These are phyloP conservation scores for Caenorhabditis macrosperma DNA, from an alignment of 2,888 invertebrate genomes.

Conservation along the genomic window DNA sequence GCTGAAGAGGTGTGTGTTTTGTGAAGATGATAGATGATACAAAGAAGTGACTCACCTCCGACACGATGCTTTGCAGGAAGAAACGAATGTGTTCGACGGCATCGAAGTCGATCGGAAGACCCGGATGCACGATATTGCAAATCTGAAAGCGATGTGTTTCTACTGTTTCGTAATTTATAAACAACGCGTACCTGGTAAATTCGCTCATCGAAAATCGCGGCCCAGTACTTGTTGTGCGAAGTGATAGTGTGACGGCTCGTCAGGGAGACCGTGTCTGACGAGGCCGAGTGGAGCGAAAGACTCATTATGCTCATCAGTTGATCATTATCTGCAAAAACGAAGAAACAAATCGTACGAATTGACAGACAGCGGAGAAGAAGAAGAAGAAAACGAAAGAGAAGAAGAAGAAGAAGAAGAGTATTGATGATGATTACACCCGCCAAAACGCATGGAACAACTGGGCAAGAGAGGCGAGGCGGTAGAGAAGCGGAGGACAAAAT, in stretches of 20 bases:
- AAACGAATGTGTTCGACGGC: constrained; percentile 72
- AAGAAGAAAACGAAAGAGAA: constrained; percentile 3
- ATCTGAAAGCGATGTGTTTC: constrained; percentile 63
- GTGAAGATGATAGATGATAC: not conserved
- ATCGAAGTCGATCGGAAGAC: constrained; percentile 74
- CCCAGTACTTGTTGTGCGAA: constrained; percentile 32
- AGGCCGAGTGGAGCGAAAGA: constrained; percentile 49
- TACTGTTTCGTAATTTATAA: no score
- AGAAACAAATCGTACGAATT: constrained; percentile 21
- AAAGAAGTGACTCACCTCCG: constrained; percentile 52
- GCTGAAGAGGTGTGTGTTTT: constrained; percentile 39
- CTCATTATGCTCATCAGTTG: constrained; percentile 51
- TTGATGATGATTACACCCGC: constrained; percentile 54
- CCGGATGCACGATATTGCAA: constrained; percentile 72
- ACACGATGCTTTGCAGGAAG: constrained; percentile 67
- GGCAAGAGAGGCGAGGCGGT: constrained; percentile 16
- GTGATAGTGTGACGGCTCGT: constrained; percentile 50
- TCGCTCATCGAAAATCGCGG: constrained; percentile 56
- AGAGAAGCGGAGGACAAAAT: constrained; percentile 52
- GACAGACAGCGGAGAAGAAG: constrained; percentile 1
- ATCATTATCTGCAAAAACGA: constrained; percentile 30
- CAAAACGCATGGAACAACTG: constrained; percentile 55
- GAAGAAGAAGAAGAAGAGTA: constrained; percentile 15
- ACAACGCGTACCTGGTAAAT: constrained; percentile 58
- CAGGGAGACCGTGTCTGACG: constrained; percentile 57